Percentiles rank a stretch among this genome's conserved stretches.
Conservation (phyloP, 23 tunicate genomes). For the Botrylloides violaceus region DNA sequence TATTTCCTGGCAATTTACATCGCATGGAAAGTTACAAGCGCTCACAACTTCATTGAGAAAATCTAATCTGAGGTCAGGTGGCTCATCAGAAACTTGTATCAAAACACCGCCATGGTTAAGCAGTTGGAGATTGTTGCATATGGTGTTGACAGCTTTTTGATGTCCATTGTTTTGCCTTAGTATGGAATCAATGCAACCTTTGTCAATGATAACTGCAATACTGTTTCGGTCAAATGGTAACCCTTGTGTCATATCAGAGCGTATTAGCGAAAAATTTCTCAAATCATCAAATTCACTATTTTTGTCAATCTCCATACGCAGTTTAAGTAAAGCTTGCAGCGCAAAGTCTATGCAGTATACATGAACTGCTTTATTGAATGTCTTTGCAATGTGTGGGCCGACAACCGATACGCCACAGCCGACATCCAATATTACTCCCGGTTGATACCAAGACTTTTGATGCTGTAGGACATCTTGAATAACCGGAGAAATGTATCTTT, state of each 20-base stretch:
- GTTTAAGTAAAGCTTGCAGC: slow-evolving; percentile 27
- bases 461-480: not conserved
- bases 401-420: slow-evolving; percentile 63
- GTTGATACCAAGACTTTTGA: not conserved
- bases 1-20: not conserved
- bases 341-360: slow-evolving; percentile 63
- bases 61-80: slow-evolving; percentile 48
- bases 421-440: slow-evolving; percentile 30
- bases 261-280: slow-evolving; percentile 8
- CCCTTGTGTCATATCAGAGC: slow-evolving; percentile 21
- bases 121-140: slow-evolving; percentile 24
- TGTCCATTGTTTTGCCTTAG: slow-evolving; percentile 14
- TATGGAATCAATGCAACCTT: slow-evolving; percentile 73
- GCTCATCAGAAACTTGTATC: slow-evolving; percentile 67
- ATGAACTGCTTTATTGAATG: not conserved
- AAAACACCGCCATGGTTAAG: slow-evolving; percentile 29
- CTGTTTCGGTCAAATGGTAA: slow-evolving; percentile 27
- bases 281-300: not conserved
- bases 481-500: not conserved
- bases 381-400: slow-evolving; percentile 36
- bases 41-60: not conserved
- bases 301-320: slow-evolving; percentile 4
- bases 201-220: slow-evolving; percentile 45
- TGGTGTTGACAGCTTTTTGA: not conserved
- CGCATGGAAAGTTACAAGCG: not conserved